Evolutionary conservation across 2,888 invertebrate species (phyloP), one percentile per base, ranked within the genome.

Genomic region (Hirtodrosophila alboralis): DNA sequence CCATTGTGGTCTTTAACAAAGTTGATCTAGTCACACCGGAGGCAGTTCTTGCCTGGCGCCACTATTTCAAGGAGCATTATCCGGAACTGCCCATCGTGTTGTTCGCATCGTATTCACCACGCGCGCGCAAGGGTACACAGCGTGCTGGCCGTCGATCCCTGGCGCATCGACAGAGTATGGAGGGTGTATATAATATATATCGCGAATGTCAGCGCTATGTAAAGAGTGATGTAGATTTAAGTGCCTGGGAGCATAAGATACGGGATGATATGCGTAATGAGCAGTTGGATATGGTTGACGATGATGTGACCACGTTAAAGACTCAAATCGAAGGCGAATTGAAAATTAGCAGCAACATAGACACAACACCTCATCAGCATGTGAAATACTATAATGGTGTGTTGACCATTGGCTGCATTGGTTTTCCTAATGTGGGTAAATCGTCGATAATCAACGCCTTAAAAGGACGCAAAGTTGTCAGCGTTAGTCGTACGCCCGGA

Each of bases 351-450:
- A 72, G 61, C 43, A 67, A 57, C 37, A 73, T 76, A 2, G 77
- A 75, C 3, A 84, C 76, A 8, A 68, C 77, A 3, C 81, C 76
- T 12, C 94, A 95, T 78, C 94, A 94, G 0, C 95, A 96, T 87
- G 94, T 93, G 63, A 92, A 91, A 75, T 98, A 93, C 88, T 94
- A 94, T 81, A 93, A 94, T 81, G 96, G 95, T 0, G 91, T 96
- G 2, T 90, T 98, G 1, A 97, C 97, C 0, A 93, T 98, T 52
- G 98, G 98, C 0, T 97, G 97, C 87, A 92, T 97, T 59, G 98
- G 98, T 0, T 97, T 96, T 87, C 98, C 98, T 4, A 98, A 98
- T 91, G 98, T 97, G 14, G 98, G 98, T 36, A 98, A 98, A 91
- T 97, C 97, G 0, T 97, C 98, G 0, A 90, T 98, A 0, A 95